Conservation (phyloP, 2,888 invertebrate species). For the Aleiodes alternator region DNA sequence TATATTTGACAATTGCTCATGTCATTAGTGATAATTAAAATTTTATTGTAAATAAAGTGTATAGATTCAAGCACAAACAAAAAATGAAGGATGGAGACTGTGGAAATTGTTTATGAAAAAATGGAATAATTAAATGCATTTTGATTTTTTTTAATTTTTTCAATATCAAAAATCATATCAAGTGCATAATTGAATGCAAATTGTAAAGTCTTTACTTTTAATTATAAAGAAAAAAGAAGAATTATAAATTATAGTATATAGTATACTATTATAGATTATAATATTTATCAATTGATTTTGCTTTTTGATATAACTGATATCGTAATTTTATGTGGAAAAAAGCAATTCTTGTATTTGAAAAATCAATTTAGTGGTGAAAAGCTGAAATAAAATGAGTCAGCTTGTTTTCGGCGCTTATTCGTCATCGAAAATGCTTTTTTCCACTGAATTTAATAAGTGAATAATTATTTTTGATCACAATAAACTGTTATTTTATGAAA, state of each 20-base stretch:
- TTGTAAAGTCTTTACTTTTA: not conserved
- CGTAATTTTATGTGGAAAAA: no score
- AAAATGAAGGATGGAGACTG: not conserved
- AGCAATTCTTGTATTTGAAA: no score
- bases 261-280: not conserved
- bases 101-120: conserved; percentile 4
- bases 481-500: conserved; percentile 17
- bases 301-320: no score
- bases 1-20: conserved; percentile 34
- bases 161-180: conserved; percentile 20
- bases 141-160: not conserved
- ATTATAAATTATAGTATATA: not conserved
- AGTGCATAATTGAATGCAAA: conserved; percentile 11
- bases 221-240: not conserved
- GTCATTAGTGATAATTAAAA: conserved; percentile 15
- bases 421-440: no score
- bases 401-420: no score
- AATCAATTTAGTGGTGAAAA: no score
- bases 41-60: conserved; percentile 16
- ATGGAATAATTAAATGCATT: not conserved
- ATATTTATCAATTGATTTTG: no score
- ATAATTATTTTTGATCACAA: conserved; percentile 1
- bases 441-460: not conserved
- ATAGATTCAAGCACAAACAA: not conserved
- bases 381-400: no score